Conservation (phyloP, 2,797 vertebrate genomes). For the Orestias chungarensis region DNA sequence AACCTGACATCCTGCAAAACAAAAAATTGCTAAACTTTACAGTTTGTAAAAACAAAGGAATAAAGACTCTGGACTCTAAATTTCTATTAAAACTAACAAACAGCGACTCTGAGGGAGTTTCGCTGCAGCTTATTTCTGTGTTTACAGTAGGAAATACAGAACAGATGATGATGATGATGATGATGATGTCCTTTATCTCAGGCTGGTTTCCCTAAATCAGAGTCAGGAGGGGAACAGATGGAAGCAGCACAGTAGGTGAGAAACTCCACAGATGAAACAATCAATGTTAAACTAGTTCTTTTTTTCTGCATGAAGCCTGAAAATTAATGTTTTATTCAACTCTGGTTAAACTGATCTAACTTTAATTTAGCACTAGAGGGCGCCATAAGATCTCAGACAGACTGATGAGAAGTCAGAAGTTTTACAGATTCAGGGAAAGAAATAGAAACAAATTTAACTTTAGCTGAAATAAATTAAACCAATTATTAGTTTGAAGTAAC, state of each 20-base stretch:
- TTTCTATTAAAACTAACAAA: background rate
- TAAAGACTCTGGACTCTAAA: too few relatives aligned
- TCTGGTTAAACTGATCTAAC: too few relatives aligned
- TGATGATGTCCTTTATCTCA: conserved; percentile 38
- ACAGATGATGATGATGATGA: background rate
- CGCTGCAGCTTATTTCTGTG: too few relatives aligned
- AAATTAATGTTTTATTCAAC: too few relatives aligned
- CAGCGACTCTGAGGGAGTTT: background rate
- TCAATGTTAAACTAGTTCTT: too few relatives aligned
- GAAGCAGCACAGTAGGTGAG: conserved; percentile 68
- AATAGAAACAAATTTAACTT: too few relatives aligned
- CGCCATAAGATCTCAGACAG: background rate
- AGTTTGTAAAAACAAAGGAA: too few relatives aligned
- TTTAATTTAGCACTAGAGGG: background rate
- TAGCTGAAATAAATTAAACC: too few relatives aligned
- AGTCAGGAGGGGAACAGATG: conserved; percentile 44
- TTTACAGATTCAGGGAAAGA: background rate
- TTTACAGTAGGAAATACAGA: background rate
- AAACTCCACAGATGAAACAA: background rate
- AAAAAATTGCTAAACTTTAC: too few relatives aligned
- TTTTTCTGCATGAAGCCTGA: too few relatives aligned
- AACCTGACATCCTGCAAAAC: too few relatives aligned
- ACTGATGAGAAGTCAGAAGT: background rate
- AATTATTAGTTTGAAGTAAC: too few relatives aligned
- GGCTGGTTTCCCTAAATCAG: conserved; percentile 47